Evolutionary conservation across 2,113 vertebrate genomes (phyloP).

Genomic region (Hypanus sabinus): DNA sequence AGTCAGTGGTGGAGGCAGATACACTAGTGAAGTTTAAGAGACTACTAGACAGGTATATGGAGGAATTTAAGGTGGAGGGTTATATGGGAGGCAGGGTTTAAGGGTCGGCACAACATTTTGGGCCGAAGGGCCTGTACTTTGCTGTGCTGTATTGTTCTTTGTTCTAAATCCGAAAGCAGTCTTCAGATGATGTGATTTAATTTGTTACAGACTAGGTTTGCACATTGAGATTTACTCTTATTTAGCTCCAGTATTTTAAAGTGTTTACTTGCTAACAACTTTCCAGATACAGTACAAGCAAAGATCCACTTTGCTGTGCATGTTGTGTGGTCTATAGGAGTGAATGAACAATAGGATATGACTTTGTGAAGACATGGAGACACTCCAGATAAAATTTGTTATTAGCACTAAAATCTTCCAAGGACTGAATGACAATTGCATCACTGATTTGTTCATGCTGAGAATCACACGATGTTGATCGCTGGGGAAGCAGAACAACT

Average conservation of each 20-base stretch:
- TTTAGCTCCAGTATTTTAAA: neutral
- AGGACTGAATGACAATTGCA: neutral
- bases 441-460: neutral
- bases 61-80: too few relatives aligned
- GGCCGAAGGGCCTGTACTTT: too few relatives aligned
- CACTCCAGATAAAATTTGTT: neutral
- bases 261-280: neutral
- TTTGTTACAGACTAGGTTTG: neutral
- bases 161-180: neutral
- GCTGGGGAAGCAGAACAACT: neutral
- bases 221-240: neutral
- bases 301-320: neutral
- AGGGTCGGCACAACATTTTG: too few relatives aligned
- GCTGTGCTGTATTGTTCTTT: too few relatives aligned
- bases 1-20: too few relatives aligned
- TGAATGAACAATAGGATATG: neutral
- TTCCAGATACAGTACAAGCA: neutral
- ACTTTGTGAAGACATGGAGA: neutral
- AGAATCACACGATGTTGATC: neutral
- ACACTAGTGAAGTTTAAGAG: too few relatives aligned
- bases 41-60: too few relatives aligned
- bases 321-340: neutral
- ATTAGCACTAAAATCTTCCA: neutral
- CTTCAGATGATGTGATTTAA: neutral
- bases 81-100: too few relatives aligned